Evolutionary conservation across 2,797 vertebrate species (phyloP).

Genomic region (Esox lucius): DNA sequence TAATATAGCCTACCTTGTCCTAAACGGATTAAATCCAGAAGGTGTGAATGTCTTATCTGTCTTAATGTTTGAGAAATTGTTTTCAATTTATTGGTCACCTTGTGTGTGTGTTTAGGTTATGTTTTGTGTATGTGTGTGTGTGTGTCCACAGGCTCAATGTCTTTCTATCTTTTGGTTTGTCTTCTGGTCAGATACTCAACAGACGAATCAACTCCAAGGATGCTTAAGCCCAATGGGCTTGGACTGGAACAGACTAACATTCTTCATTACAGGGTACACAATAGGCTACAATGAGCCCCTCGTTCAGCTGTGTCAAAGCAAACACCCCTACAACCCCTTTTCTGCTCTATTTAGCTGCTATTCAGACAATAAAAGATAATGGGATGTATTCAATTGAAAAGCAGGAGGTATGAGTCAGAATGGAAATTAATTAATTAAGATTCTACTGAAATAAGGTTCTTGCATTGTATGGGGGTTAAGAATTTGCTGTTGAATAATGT

Average conservation of each 20-base stretch:
- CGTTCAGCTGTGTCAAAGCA: constrained; percentile 53
- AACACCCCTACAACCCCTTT: constrained; percentile 33
- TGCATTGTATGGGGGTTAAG: not conserved
- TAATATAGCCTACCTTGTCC: not conserved
- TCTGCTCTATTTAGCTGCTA: constrained; percentile 43
- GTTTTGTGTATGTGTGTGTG: not conserved
- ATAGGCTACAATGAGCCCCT: constrained; percentile 60
- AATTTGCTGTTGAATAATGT: not conserved
- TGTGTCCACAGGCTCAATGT: not conserved
- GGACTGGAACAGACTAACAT: constrained; percentile 16
- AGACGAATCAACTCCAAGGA: constrained; percentile 58
- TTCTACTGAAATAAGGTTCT: not conserved
- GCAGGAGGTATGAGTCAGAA: constrained; percentile 11
- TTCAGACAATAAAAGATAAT: constrained; percentile 23
- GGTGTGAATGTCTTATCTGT: constrained; percentile 1
- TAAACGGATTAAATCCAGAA: not conserved
- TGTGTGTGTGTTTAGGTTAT: not conserved
- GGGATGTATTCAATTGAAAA: constrained; percentile 22
- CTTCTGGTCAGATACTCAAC: constrained; percentile 53
- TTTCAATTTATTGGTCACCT: not conserved
- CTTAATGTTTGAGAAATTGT: not conserved
- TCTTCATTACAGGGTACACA: constrained; percentile 8
- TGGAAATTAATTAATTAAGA: not conserved
- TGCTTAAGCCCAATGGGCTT: constrained; percentile 16
- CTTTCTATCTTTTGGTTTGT: not conserved